Evolutionary conservation across 2,797 vertebrate species (phyloP), one percentile per base, ranked within the genome.

Genomic region (Enteromius argenteus): DNA sequence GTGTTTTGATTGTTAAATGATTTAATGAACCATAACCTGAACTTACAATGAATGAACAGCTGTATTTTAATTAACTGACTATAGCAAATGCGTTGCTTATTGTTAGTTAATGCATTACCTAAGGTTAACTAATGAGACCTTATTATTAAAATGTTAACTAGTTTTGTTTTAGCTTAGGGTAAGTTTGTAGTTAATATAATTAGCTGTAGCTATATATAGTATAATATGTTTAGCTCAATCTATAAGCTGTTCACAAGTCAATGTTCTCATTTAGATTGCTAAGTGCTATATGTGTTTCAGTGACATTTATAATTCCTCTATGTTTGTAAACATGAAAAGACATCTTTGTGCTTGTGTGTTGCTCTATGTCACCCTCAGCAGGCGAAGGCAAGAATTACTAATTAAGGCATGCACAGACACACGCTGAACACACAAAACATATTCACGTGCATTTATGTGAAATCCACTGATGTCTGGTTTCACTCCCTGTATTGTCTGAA

Each of bases 331-430:
- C 44, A 84, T 27, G 67, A 21, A 37, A 46, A 51, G 30, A 67
- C 44, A n/a, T 69, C 4, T 72, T 81, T 9, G n/a, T n/a, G n/a
- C n/a, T n/a, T 39, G 66, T 60, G 7, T 51, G 1, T 39, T 74
- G 58, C 60, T 77, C 32, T 66, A 37, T 42, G 62, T 23, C n/a
- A 72, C 88, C 87, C 80, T 86, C 71, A 85, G 76, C 89, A 90
- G 89, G 30, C 39, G 5, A 69, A 78, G 51, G 46, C 2, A 66
- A 23, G 51, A 84, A 69, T 67, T 67, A 69, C 64, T 44, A 17
- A 60, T 60, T 32, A n/a, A 11, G 15, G 37, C 53, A 30, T 44
- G 67, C 39, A 32, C 21, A n/a, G 53, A 72, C 56, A 23, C 44
- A 72, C 1, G 4, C 51, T 76, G 67, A 81, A 46, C 58, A 64